phyloP scores from a whole-genome alignment of 1,140 invertebrate genomes.

The Drosophila mauritiana region DNA sequence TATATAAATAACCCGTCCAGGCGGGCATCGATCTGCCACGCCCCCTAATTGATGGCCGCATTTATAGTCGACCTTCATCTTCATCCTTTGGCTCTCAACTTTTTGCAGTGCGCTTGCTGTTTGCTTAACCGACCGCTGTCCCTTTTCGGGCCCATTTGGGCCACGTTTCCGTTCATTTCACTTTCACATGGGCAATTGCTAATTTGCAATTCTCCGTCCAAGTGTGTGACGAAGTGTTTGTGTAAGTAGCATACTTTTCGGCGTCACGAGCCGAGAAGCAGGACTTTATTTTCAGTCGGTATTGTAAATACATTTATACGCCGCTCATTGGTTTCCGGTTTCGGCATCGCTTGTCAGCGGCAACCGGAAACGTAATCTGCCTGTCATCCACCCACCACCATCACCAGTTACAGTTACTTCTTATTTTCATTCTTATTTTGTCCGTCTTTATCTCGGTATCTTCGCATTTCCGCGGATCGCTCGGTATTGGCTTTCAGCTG shows the following conservation, averaged over 20 bases:
- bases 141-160: constrained; percentile 29
- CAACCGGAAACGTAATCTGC: constrained; percentile 81
- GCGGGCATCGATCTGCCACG: constrained; percentile 42
- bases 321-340: constrained; percentile 76
- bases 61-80: constrained; percentile 50
- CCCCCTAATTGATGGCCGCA: constrained; percentile 49
- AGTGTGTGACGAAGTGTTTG: constrained; percentile 39
- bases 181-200: constrained; percentile 55
- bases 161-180: constrained; percentile 60
- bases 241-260: constrained; percentile 42
- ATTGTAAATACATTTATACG: constrained; percentile 81
- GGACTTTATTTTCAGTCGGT: constrained; percentile 53
- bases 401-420: constrained; percentile 37
- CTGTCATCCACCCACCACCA: constrained; percentile 66
- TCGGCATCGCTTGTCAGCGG: constrained; percentile 66
- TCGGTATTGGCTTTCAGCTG: constrained; percentile 60
- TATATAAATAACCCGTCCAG: constrained; percentile 53
- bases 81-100: constrained; percentile 27
- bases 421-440: constrained; percentile 29
- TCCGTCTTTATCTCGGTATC: constrained; percentile 37
- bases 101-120: constrained; percentile 4
- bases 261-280: constrained; percentile 12
- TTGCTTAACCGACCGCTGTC: constrained; percentile 26
- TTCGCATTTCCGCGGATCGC: constrained; percentile 63
- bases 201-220: constrained; percentile 54